Percentiles rank a stretch among this genome's conserved stretches.
These are phyloP conservation scores for Trogon melanurus DNA, from an alignment of 2,113 vertebrate species.

Conservation along the genomic window DNA sequence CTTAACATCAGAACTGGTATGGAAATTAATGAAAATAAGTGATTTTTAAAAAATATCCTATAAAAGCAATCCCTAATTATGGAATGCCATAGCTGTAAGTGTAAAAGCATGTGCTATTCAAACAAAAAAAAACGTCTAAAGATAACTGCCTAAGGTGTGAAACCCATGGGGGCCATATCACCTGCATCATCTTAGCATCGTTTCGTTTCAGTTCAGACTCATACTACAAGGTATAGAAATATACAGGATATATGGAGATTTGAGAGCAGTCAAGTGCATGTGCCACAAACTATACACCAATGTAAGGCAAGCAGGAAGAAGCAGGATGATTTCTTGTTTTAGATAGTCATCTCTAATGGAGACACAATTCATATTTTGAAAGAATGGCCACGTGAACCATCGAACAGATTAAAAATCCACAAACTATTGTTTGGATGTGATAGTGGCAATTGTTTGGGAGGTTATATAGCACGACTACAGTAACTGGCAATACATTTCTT, in stretches of 20 bases:
- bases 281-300: not conserved
- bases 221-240: not conserved
- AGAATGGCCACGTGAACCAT: not conserved
- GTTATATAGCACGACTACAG: not conserved
- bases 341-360: not conserved
- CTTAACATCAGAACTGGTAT: not conserved
- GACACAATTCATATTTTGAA: not conserved
- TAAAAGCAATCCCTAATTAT: not conserved
- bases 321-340: not conserved
- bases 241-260: not conserved
- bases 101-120: not conserved
- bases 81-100: not conserved
- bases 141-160: not conserved
- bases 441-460: not conserved
- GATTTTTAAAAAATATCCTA: not conserved
- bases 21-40: not conserved
- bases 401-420: not conserved
- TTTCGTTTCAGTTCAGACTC: not conserved
- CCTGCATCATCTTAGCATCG: not conserved
- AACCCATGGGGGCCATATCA: not conserved
- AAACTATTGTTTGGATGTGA: not conserved
- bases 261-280: not conserved
- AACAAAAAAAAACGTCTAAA: not conserved
- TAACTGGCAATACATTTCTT: constrained; percentile 1
- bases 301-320: not conserved